phyloP scores from a whole-genome alignment of 2,113 vertebrate genomes.

The Todiramphus saurophagus region DNA sequence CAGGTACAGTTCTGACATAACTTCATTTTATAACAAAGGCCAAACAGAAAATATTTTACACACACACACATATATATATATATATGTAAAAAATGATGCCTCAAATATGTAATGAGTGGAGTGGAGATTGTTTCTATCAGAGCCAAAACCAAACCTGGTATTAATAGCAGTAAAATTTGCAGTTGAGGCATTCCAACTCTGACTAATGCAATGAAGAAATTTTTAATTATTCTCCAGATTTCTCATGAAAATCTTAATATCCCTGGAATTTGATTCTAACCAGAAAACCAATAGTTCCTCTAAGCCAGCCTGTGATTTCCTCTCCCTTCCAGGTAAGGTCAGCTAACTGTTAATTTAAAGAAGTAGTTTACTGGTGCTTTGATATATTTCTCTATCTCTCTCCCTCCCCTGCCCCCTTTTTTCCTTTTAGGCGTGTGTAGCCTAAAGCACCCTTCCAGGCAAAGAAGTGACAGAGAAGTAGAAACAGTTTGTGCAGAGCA shows the following conservation, averaged over 20 bases:
- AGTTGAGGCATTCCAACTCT: background rate
- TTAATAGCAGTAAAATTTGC: background rate
- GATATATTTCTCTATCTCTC: background rate
- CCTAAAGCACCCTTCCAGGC: background rate
- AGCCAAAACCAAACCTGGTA: background rate
- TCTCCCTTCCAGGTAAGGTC: background rate
- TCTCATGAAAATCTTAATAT: background rate
- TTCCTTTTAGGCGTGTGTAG: background rate
- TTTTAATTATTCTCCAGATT: background rate
- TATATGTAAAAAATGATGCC: background rate
- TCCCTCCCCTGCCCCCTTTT: background rate
- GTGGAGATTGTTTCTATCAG: background rate
- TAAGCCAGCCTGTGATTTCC: background rate
- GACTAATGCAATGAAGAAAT: slow-evolving; percentile 21
- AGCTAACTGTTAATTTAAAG: rapidly evolving
- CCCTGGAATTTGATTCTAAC: background rate
- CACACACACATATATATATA: background rate
- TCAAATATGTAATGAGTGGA: background rate
- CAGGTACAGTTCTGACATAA: background rate
- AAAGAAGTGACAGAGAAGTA: background rate
- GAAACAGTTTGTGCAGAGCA: background rate
- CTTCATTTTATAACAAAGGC: background rate
- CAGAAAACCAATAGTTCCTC: background rate
- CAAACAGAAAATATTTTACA: background rate
- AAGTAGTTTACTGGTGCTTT: background rate